Percentiles rank a stretch among this genome's conserved stretches.
Evolutionary conservation across 30 jellyfish, hydroid and myxozoan genomes (phyloP).

Genomic region (Rhopilema esculentum): DNA sequence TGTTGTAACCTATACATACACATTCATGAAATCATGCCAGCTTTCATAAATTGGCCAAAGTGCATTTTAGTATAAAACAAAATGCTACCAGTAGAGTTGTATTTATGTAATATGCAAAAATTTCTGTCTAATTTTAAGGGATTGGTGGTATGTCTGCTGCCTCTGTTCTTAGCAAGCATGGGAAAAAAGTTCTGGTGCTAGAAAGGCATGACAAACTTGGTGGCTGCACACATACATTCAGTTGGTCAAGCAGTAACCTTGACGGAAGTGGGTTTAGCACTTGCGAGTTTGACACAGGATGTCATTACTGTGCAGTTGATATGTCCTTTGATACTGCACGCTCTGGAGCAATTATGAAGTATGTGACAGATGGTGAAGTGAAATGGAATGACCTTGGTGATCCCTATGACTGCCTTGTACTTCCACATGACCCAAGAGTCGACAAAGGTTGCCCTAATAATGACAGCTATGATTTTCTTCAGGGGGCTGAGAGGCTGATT

Average conservation of each 20-base stretch:
- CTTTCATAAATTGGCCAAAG: no score
- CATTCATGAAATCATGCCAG: no score
- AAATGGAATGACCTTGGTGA: slow-evolving; percentile 93
- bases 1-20: no score
- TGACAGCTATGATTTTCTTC: slow-evolving; percentile 81
- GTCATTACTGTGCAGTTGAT: slow-evolving; percentile 93
- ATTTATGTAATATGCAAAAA: not conserved
- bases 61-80: no score
- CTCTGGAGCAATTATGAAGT: slow-evolving; percentile 92
- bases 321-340: slow-evolving; percentile 87
- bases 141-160: slow-evolving; percentile 92
- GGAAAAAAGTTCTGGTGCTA: slow-evolving; percentile 74
- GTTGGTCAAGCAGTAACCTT: slow-evolving; percentile 84
- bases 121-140: slow-evolving; percentile 22
- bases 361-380: slow-evolving; percentile 81
- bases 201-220: slow-evolving; percentile 93
- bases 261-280: slow-evolving; percentile 88
- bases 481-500: slow-evolving; percentile 77
- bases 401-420: slow-evolving; percentile 89
- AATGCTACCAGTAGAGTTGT: no score
- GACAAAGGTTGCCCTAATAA: slow-evolving; percentile 84
- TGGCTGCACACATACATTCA: slow-evolving; percentile 92
- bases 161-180: slow-evolving; percentile 77
- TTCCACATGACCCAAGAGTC: slow-evolving; percentile 80
- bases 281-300: slow-evolving; percentile 94